phyloP scores from a whole-genome alignment of 2,797 vertebrate species.

The Lycodopsis pacificus region DNA sequence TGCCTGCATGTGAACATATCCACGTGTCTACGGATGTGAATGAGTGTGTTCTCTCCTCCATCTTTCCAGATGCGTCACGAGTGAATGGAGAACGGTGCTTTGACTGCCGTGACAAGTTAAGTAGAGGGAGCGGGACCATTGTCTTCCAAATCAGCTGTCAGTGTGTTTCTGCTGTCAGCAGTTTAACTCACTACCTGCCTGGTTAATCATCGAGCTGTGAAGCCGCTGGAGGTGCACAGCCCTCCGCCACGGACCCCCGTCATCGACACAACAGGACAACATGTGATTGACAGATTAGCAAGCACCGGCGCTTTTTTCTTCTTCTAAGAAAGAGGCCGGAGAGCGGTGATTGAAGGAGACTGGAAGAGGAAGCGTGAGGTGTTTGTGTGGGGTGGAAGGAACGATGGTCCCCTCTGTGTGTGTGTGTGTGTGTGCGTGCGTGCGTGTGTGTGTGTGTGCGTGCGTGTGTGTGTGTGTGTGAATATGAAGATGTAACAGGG shows the following conservation, averaged over 20 bases:
- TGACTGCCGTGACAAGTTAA: slow-evolving; percentile 87
- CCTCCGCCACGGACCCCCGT: slow-evolving; percentile 69
- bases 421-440: no score
- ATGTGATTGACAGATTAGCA: slow-evolving; percentile 87
- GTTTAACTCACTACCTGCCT: slow-evolving; percentile 86
- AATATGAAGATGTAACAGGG: slow-evolving; percentile 42
- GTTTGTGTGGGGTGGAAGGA: slow-evolving; percentile 51
- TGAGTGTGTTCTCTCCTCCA: slow-evolving; percentile 54
- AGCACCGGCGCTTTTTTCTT: slow-evolving; percentile 77
- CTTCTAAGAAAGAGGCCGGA: slow-evolving; percentile 76
- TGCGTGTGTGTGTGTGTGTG: no score
- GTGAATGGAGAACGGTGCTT: slow-evolving; percentile 80
- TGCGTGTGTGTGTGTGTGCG: no score
- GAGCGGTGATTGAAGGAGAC: slow-evolving; percentile 65
- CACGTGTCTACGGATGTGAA: slow-evolving; percentile 11
- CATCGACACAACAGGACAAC: slow-evolving; percentile 79
- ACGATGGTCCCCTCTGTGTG: background rate
- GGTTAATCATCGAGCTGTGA: slow-evolving; percentile 87
- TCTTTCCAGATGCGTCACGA: slow-evolving; percentile 67
- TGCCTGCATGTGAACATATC: background rate
- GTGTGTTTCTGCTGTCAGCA: slow-evolving; percentile 83
- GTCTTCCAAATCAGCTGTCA: slow-evolving; percentile 88
- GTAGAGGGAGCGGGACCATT: slow-evolving; percentile 82
- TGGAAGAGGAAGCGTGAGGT: slow-evolving; percentile 58
- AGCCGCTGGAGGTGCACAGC: slow-evolving; percentile 81